Conservation (phyloP, 2,888 invertebrate genomes). For the Hymenopus coronatus region DNA sequence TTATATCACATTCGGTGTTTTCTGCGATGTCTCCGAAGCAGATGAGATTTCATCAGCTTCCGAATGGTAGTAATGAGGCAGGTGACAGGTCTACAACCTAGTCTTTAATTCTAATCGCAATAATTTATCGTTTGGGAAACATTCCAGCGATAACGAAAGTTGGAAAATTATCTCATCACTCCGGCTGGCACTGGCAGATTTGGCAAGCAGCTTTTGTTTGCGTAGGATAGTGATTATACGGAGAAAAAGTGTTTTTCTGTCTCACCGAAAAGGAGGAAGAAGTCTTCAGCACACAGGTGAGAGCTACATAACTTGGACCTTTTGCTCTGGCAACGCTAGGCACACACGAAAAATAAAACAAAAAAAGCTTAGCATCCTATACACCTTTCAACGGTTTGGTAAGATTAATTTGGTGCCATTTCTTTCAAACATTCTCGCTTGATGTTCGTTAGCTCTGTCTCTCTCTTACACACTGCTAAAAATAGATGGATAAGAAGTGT, state of each 20-base stretch:
- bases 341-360: background rate
- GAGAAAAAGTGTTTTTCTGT: background rate
- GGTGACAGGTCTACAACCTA: too few species aligned
- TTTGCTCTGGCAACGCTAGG: background rate
- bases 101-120: too few species aligned
- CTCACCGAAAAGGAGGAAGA: background rate
- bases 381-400: conserved; percentile 1
- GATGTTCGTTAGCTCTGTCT: background rate
- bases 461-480: background rate
- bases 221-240: background rate
- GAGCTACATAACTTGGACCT: background rate
- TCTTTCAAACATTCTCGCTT: background rate
- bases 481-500: background rate
- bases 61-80: too few species aligned
- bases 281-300: background rate
- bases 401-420: conserved; percentile 10
- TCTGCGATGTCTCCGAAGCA: too few species aligned
- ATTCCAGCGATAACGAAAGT: too few species aligned
- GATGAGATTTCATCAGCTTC: too few species aligned
- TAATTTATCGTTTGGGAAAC: too few species aligned
- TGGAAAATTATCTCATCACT: too few species aligned
- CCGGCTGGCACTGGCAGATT: too few species aligned
- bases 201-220: background rate
- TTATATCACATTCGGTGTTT: too few species aligned
- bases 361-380: background rate